A percentile compares a stretch with the other conserved stretches of the same genome.
Evolutionary conservation across 2,113 vertebrate genomes (phyloP).

Genomic region (Cromileptes altivelis): DNA sequence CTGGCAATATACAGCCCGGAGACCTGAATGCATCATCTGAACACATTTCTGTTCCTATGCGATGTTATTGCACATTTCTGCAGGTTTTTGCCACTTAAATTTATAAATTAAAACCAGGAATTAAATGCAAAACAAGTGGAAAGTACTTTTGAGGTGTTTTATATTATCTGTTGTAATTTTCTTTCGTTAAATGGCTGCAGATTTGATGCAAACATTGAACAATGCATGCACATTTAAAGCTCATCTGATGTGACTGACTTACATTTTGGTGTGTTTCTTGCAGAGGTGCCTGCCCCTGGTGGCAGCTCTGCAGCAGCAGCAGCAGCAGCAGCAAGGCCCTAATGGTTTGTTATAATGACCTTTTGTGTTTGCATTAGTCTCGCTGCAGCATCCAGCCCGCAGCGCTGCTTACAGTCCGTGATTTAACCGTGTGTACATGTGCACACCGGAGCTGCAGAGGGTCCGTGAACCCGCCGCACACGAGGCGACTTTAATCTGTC

Average conservation of each 20-base stretch:
- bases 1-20: neutral
- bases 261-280: neutral
- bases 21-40: neutral
- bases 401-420: constrained; percentile 66
- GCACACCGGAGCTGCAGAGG: constrained; percentile 82
- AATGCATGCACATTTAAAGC: neutral
- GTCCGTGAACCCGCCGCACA: constrained; percentile 83
- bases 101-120: neutral
- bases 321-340: constrained; percentile 81
- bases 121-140: neutral
- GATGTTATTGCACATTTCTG: neutral
- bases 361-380: constrained; percentile 96
- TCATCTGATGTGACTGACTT: neutral
- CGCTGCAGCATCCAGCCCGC: constrained; percentile 73
- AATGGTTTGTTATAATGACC: constrained; percentile 99
- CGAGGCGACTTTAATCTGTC: constrained; percentile 90
- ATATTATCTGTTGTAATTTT: neutral
- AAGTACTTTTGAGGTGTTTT: neutral
- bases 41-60: neutral
- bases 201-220: too few relatives aligned
- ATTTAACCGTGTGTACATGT: constrained; percentile 92
- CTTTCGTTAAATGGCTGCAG: neutral
- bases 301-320: constrained; percentile 65
- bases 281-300: constrained; percentile 16
- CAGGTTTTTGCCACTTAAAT: neutral